Base-by-base conservation (phyloP, 1,140 invertebrate genomes). In the Leptinotarsa lineolata region DNA sequence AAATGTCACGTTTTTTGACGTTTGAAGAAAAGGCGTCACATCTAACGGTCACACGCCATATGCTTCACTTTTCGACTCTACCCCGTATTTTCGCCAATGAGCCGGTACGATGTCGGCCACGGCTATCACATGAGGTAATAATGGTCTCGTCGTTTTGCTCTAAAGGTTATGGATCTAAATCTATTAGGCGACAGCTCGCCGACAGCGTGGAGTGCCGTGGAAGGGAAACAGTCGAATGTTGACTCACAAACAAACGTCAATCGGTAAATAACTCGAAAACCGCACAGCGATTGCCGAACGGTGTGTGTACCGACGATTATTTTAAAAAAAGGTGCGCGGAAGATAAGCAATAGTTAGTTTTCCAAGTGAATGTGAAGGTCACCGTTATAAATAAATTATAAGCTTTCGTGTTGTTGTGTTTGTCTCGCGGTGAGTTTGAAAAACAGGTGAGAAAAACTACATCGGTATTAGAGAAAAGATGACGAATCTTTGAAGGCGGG, bases 71-170 rank as follows among this genome's bases (percentile, higher is more conserved):
- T 54, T 18, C n/a, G 3, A 54, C 48, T 18, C 4, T 18, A 15
- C 48, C 48, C 1, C 48, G 48, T 54, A 54, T 54, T n/a, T 54
- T 54, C 48, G 48, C 48, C 48, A 54, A 54, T 54, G 48, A 54
- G 48, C 48, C n/a, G 48, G 15, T 54, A 54, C 48, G 48, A 54
- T 54, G n/a, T 18, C 48, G 48, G 16, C 48, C 4, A 54, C n/a
- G 46, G 48, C 48, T 54, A 39, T 39, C 48, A 54, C 4, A 54
- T 54, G 48, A 54, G 48, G 48, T 54, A 54, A 54, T 54, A 54
- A 39, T 39, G 2, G 48, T 54, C 48, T 54, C 48, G 48, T 54
- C 16, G 48, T 54, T 54, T 54, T 54, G 48, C 48, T 54, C 48
- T 54, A 54, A 54, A 54, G 48, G 48, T 54, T 54, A 54, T 54